Base-by-base conservation (phyloP, 2,797 vertebrate genomes). In the Erethizon dorsatum region DNA sequence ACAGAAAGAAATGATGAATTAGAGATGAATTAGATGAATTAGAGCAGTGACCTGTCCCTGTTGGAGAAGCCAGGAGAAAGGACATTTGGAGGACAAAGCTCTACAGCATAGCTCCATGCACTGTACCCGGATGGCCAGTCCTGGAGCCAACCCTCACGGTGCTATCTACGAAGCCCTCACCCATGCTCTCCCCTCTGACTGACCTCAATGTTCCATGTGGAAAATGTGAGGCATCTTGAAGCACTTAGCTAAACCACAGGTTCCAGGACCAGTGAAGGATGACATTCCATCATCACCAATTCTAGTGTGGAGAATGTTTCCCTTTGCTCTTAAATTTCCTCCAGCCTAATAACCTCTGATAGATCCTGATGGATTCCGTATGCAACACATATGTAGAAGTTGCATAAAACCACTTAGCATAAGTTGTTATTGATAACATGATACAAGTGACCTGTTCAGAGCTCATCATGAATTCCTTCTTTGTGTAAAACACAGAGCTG, bases 201-300 rank as follows among this genome's bases (percentile, higher is more conserved):
- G 80, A 69, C 28, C 77, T 91, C 14, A 6, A 12, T 18, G 37
- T 12, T 45, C 54, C 37, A 3, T 13, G 28, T 50, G n/a, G 83
- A n/a, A 59, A 80, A 41, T 28, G 13, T n/a, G 65, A 20, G 52
- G 79, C 65, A 45, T 93, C 95, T 92, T 67, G 67, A 92, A 92
- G 28, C 78, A 18, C 79, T 95, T 80, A 77, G 85, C 79, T 41
- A 56, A 91, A 47, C 80, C 79, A 15, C 17, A 88, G 77, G 50
- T 82, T 93, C 41, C 41, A 89, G 50, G 14, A 78, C 73, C 65
- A 3, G 5, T 61, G 87, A 78, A 31, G 22, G 84, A 61, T 91
- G 89, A 24, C 67, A 2, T 75, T 54, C 6, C 0, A 26, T 63
- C 63, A 47, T 77, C 61, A 88, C 78, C 63, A 41, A 85, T 61